These are phyloP conservation scores for Drosophila arizonae DNA, from an alignment of 1,140 invertebrate genomes.

Conservation along the genomic window DNA sequence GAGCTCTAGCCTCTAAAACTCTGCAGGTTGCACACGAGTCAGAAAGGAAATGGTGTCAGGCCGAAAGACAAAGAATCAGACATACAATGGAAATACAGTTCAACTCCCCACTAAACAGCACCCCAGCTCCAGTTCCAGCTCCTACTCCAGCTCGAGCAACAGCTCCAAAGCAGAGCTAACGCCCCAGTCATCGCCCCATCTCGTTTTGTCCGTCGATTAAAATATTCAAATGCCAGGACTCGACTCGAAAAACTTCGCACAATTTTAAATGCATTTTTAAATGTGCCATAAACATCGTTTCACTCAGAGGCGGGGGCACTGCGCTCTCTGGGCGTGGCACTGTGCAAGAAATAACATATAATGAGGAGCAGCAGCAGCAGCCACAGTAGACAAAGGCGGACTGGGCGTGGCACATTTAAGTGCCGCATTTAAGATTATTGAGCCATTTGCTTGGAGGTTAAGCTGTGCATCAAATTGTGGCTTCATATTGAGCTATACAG, in stretches of 20 bases:
- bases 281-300: conserved; percentile 64
- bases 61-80: conserved; percentile 63
- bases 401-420: conserved; percentile 36
- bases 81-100: conserved; percentile 28
- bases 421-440: conserved; percentile 29
- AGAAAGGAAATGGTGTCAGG: conserved; percentile 41
- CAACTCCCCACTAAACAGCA: background rate
- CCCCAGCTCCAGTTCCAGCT: background rate
- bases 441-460: conserved; percentile 21
- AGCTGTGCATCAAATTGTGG: conserved; percentile 6
- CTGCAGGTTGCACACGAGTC: conserved; percentile 42
- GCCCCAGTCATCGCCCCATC: background rate
- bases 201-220: conserved; percentile 47
- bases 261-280: conserved; percentile 74
- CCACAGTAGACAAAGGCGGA: background rate
- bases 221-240: conserved; percentile 71
- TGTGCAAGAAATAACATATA: background rate
- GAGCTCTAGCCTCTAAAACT: conserved; percentile 17
- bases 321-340: conserved; percentile 15
- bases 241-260: conserved; percentile 41
- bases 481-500: background rate
- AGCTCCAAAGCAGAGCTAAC: background rate
- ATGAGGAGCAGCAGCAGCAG: background rate
- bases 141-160: background rate
- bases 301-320: conserved; percentile 8